A percentile compares a stretch with the other conserved stretches of the same genome.
phyloP scores from a whole-genome alignment of 2,888 invertebrate genomes.

The Allophyes oxyacanthae region DNA sequence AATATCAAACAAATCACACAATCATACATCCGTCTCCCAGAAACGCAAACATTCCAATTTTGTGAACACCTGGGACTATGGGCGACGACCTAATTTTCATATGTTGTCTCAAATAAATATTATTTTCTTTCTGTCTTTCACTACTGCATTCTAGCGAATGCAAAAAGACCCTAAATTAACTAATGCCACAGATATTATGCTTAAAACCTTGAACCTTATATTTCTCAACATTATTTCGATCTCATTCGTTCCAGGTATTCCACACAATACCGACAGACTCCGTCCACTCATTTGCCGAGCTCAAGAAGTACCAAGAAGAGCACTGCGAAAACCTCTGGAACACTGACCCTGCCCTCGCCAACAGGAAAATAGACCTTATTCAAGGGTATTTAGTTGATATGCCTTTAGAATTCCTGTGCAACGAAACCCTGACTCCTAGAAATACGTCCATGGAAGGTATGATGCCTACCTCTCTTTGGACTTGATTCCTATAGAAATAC shows the following conservation, averaged over 20 bases:
- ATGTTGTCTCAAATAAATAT: too few species aligned
- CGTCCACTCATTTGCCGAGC: slow-evolving; percentile 93
- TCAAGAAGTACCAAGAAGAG: slow-evolving; percentile 94
- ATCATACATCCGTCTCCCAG: too few species aligned
- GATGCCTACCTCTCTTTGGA: slow-evolving; percentile 98
- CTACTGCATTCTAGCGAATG: too few species aligned
- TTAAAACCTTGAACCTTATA: too few species aligned
- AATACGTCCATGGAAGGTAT: slow-evolving; percentile 96
- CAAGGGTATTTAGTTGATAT: slow-evolving; percentile 96
- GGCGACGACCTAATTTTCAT: too few species aligned
- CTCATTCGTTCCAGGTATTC: slow-evolving; percentile 90
- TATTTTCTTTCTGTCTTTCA: too few species aligned
- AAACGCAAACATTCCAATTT: too few species aligned
- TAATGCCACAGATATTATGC: too few species aligned
- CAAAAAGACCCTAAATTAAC: too few species aligned
- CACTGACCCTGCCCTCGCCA: slow-evolving; percentile 92
- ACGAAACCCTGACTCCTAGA: slow-evolving; percentile 95
- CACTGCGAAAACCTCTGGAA: slow-evolving; percentile 91
- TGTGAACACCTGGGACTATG: too few species aligned
- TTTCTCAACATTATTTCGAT: too few species aligned
- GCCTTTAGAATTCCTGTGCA: slow-evolving; percentile 96
- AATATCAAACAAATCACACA: too few species aligned
- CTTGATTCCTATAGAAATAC: slow-evolving; percentile 79
- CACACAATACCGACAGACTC: slow-evolving; percentile 96
- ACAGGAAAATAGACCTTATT: slow-evolving; percentile 92